phyloP scores from a whole-genome alignment of 2,797 vertebrate genomes.

The Tarsius wallacei region DNA sequence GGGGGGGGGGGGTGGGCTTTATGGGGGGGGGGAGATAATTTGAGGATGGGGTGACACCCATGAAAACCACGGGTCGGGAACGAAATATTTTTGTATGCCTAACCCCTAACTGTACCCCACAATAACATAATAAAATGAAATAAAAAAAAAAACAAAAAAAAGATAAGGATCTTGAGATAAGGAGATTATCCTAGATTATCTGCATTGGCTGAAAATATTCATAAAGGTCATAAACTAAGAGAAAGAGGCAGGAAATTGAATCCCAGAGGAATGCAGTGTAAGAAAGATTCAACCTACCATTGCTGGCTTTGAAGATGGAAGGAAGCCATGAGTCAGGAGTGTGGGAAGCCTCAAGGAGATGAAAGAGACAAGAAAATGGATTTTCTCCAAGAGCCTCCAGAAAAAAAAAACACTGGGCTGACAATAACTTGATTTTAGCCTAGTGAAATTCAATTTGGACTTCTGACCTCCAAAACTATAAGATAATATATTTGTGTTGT shows the following conservation, averaged over 20 bases:
- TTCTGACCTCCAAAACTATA: neutral
- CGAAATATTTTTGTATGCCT: too few species aligned
- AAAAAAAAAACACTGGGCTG: neutral
- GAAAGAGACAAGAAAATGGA: neutral
- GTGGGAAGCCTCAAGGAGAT: neutral
- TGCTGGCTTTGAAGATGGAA: neutral
- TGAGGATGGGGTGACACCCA: too few species aligned
- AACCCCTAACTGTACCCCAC: too few species aligned
- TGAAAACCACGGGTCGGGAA: too few species aligned
- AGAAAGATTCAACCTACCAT: neutral
- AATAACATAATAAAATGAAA: too few species aligned
- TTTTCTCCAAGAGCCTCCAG: neutral
- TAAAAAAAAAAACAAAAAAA: too few species aligned
- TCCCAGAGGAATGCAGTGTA: accelerated
- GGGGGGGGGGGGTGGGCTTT: too few species aligned
- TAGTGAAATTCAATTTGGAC: neutral
- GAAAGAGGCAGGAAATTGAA: accelerated
- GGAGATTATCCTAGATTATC: neutral
- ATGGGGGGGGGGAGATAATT: too few species aligned
- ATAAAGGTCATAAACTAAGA: neutral
- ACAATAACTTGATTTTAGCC: neutral
- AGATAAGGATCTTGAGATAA: neutral
- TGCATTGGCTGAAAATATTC: neutral
- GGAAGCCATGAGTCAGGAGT: neutral
- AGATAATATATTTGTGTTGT: neutral